Evolutionary conservation across 2,113 vertebrate species (phyloP).

Genomic region (Bos javanicus): DNA sequence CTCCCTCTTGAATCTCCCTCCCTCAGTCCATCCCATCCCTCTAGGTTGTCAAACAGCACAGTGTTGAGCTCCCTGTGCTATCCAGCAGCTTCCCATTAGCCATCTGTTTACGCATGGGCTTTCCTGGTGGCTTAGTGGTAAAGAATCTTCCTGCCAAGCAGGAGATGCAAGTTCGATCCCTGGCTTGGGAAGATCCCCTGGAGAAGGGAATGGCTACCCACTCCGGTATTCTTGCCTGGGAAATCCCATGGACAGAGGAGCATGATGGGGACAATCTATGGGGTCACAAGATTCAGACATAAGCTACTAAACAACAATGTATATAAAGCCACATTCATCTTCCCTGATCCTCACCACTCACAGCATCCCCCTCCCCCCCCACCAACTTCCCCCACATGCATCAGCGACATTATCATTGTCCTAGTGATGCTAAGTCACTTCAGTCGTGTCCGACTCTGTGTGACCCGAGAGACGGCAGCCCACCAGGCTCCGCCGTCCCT

Average conservation of each 20-base stretch:
- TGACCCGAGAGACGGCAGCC: too few relatives aligned
- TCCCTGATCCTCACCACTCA: background rate
- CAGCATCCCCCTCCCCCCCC: background rate
- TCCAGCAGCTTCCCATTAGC: background rate
- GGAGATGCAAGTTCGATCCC: background rate
- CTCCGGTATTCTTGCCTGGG: background rate
- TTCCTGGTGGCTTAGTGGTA: background rate
- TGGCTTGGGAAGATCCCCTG: background rate
- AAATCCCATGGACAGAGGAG: background rate
- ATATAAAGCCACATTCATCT: background rate
- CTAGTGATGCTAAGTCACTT: background rate
- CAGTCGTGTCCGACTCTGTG: too few relatives aligned
- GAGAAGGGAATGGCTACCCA: background rate
- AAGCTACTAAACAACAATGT: background rate
- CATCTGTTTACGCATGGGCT: background rate
- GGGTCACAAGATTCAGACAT: background rate
- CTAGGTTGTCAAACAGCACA: background rate
- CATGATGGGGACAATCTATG: background rate
- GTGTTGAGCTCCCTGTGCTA: background rate
- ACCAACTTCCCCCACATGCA: background rate
- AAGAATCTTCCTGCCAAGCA: background rate
- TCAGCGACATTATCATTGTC: background rate
- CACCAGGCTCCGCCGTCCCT: too few relatives aligned
- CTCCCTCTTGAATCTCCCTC: background rate
- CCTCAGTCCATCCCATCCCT: background rate